Percentiles rank a stretch among this genome's conserved stretches.
Evolutionary conservation across 2,797 vertebrate species (phyloP).

Genomic region (Pteropus rufus): DNA sequence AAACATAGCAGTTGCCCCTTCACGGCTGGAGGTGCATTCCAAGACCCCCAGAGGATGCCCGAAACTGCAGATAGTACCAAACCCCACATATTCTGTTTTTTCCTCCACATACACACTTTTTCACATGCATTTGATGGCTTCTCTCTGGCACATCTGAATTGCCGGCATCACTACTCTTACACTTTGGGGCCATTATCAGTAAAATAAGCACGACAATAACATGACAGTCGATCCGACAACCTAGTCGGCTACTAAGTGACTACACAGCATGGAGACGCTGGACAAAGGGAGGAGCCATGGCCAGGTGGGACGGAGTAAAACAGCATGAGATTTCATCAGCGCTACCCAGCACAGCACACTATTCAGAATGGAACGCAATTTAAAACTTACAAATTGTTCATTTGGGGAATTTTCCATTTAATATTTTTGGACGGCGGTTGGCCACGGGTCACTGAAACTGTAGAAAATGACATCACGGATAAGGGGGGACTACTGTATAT

Average conservation of each 20-base stretch:
- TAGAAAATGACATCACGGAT: not conserved
- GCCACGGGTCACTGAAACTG: not conserved
- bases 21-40: not conserved
- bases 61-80: not conserved
- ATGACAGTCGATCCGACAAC: not conserved
- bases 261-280: not conserved
- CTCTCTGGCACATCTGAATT: not conserved
- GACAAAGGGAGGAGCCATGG: not conserved
- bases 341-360: too few relatives aligned
- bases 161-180: not conserved
- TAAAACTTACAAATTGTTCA: not conserved
- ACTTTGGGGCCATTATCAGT: not conserved
- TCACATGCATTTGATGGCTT: not conserved
- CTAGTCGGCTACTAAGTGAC: not conserved
- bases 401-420: not conserved
- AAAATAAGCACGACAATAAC: not conserved
- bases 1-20: not conserved
- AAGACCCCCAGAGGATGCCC: not conserved
- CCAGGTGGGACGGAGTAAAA: not conserved
- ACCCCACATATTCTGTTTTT: not conserved
- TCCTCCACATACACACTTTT: not conserved
- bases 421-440: not conserved
- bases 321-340: not conserved
- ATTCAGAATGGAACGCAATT: not conserved
- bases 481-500: not conserved